These are phyloP conservation scores for Catotricha subobsoleta DNA, from an alignment of 2,888 invertebrate genomes.

Conservation along the genomic window DNA sequence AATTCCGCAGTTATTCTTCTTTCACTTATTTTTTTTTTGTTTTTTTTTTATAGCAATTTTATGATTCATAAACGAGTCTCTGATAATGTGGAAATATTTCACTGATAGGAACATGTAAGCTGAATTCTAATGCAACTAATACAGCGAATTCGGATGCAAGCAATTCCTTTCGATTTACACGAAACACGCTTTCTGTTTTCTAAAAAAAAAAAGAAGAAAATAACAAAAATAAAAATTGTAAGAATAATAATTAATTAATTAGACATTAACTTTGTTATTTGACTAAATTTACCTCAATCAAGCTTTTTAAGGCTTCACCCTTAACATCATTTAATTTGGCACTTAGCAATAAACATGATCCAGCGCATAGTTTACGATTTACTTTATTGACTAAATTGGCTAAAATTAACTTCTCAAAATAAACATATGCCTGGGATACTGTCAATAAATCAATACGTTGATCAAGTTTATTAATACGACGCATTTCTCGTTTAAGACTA, in stretches of 20 bases:
- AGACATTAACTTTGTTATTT: neutral
- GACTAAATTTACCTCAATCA: slow-evolving; percentile 57
- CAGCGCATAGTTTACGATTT: slow-evolving; percentile 89
- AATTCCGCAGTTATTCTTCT: too few species aligned
- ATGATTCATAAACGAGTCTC: slow-evolving; percentile 80
- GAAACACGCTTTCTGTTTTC: slow-evolving; percentile 81
- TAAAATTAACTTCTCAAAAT: slow-evolving; percentile 89
- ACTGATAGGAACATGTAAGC: slow-evolving; percentile 75
- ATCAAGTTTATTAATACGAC: slow-evolving; percentile 74
- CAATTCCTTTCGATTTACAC: slow-evolving; percentile 77
- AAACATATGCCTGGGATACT: slow-evolving; percentile 94
- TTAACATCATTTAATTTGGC: slow-evolving; percentile 96
- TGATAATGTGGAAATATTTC: slow-evolving; percentile 93
- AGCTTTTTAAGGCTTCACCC: slow-evolving; percentile 64
- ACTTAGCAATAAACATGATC: slow-evolving; percentile 80
- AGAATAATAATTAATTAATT: slow-evolving; percentile 2
- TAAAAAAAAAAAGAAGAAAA: slow-evolving; percentile 28
- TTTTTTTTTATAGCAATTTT: slow-evolving; percentile 29
- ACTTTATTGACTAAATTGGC: slow-evolving; percentile 84
- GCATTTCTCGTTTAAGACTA: slow-evolving; percentile 91
- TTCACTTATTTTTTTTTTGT: slow-evolving; percentile 1
- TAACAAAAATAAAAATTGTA: slow-evolving; percentile 6
- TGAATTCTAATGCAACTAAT: slow-evolving; percentile 85
- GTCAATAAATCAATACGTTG: slow-evolving; percentile 71
- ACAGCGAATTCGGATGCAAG: slow-evolving; percentile 87